Evolutionary conservation across 2,797 vertebrate species (phyloP), one percentile per base, ranked within the genome.

Genomic region (Pantherophis vulpinus): DNA sequence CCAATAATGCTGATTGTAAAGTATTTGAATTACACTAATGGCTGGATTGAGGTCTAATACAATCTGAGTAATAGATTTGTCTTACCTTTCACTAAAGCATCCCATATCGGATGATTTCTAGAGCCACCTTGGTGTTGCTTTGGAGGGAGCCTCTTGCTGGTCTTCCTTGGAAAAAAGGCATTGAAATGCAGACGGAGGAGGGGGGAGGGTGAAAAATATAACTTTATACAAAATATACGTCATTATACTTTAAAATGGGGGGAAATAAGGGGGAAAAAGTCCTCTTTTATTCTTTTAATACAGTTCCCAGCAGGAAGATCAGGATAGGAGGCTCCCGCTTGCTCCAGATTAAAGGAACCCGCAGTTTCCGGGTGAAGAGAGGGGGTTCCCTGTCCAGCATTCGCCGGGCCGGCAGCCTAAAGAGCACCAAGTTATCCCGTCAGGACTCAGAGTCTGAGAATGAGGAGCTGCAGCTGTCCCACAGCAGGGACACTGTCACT

Each of bases 361-460:
- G 99, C 96, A 99, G 99, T 97, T 99, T 99, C 98, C 98, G 99
- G 59, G 98, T 99, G 93, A 99, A 99, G 98, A 99, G 99, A 97
- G 99, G 99, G 59, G 99, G 99, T 96, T 99, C 99, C 58, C 98
- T 99, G 97, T 99, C 99, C 32, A 99, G 99, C 94, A 99, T 99
- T 96, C 99, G 98, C 95, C 98, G 99, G 92, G 99, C 99, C 60
- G 99, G 99, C 95, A 99, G 99, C 98, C 98, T 99, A 97, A 99
- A 99, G 98, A 99, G 99, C 98, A 99, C 99, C 98, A 99, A 99
- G 98, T 97, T 99, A 97, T 99, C 99, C 96, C 98, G 99, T 95
- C 99, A 99, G 98, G 99, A 99, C 98, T 99, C 99, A 0, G 99
- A 99, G 98, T 99, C 99, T 37, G 99, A 99, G 98, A 99, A 99